Conservation (phyloP, 2,888 invertebrate genomes). For the Oligia latruncula region DNA sequence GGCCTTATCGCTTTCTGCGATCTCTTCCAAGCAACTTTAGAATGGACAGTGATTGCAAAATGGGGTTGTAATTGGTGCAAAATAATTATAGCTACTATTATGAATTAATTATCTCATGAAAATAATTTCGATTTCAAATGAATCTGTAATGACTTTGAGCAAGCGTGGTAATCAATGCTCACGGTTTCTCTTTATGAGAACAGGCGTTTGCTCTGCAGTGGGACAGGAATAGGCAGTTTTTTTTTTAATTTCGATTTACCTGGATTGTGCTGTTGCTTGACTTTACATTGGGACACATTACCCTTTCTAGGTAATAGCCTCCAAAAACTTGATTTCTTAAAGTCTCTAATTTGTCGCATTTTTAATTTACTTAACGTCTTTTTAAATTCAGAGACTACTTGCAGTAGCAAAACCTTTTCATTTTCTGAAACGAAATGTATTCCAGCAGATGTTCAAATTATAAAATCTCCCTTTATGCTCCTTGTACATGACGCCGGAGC, state of each 20-base stretch:
- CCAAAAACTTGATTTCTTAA: neutral
- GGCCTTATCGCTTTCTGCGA: too few species aligned
- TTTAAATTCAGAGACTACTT: constrained; percentile 9
- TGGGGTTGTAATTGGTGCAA: too few species aligned
- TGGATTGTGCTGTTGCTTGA: neutral
- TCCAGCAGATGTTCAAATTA: neutral
- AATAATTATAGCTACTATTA: too few species aligned
- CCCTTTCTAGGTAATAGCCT: neutral
- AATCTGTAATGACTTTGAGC: neutral
- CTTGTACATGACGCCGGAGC: neutral
- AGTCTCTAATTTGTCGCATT: neutral
- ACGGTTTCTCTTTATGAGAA: neutral
- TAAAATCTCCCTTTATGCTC: neutral
- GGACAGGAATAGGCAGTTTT: too few species aligned
- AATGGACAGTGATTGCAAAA: too few species aligned
- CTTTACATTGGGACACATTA: too few species aligned
- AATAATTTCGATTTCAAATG: neutral
- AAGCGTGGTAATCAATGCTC: neutral
- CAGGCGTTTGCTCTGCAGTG: neutral
- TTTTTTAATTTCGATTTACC: neutral
- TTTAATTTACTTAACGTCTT: neutral
- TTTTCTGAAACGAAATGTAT: constrained; percentile 5
- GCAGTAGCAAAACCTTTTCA: neutral
- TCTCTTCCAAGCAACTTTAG: too few species aligned
- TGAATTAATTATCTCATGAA: neutral